phyloP scores from a whole-genome alignment of 2,888 invertebrate species.

The Phrixothrix hirtus region DNA sequence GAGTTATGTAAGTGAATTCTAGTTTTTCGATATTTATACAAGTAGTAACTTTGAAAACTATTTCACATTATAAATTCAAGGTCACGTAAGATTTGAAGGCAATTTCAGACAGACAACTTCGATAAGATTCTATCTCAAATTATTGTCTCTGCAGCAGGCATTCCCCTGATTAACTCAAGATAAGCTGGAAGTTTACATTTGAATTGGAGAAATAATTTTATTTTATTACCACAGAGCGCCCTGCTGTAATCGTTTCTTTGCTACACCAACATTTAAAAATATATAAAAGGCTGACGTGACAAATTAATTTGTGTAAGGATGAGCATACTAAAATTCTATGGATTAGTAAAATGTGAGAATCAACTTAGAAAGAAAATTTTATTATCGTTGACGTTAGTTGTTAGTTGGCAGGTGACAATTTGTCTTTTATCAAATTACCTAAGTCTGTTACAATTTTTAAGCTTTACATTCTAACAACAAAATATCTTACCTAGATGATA shows the following conservation, averaged over 20 bases:
- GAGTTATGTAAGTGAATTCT: no score
- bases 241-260: constrained; percentile 19
- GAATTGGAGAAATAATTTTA: constrained; percentile 30
- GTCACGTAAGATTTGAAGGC: constrained; percentile 20
- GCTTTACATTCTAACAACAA: no score
- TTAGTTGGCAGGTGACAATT: no score
- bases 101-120: constrained; percentile 25
- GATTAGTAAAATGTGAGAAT: constrained; percentile 5
- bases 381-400: no score
- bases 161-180: constrained; percentile 30
- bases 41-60: no score
- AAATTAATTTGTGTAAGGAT: constrained; percentile 24
- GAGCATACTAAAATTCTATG: constrained; percentile 17
- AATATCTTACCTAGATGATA: no score
- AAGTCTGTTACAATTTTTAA: no score
- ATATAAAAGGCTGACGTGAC: constrained; percentile 25
- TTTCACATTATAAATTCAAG: neutral
- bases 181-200: constrained; percentile 29
- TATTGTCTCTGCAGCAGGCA: constrained; percentile 26
- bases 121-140: constrained; percentile 30
- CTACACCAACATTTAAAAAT: constrained; percentile 17
- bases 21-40: no score
- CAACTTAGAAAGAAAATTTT: no score
- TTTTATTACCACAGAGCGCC: constrained; percentile 25
- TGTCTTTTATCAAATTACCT: no score